A percentile compares a stretch with the other conserved stretches of the same genome.
Conservation (phyloP, 92 coral and sea anemone genomes). For the Hydrozoanthus gracilis region DNA sequence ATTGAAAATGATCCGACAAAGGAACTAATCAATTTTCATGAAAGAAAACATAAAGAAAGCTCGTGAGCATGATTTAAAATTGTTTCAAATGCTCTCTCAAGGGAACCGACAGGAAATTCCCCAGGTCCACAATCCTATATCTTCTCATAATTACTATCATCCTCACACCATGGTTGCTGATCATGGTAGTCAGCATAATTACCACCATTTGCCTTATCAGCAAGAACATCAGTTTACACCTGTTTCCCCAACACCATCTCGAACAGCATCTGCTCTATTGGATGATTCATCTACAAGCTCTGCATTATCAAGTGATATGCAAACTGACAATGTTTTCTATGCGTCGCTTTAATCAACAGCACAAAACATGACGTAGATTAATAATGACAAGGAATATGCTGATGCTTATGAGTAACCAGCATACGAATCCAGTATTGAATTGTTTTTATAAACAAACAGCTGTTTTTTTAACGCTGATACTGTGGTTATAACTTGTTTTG, state of each 20-base stretch:
- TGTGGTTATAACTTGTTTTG: background rate
- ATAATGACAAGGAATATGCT: background rate
- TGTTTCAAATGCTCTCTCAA: slow-evolving; percentile 28
- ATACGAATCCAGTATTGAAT: no score
- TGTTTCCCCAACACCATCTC: slow-evolving; percentile 5
- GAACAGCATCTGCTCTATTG: background rate
- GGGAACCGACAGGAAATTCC: slow-evolving; percentile 42
- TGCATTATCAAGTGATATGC: background rate
- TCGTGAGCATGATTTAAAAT: slow-evolving; percentile 21
- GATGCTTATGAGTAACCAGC: background rate
- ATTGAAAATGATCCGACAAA: slow-evolving; percentile 40
- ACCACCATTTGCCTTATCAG: slow-evolving; percentile 15
- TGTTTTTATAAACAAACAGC: background rate
- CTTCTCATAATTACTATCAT: slow-evolving; percentile 34
- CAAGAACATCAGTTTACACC: slow-evolving; percentile 38
- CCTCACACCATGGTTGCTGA: background rate
- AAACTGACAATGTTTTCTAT: background rate
- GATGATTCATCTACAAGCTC: slow-evolving; percentile 1
- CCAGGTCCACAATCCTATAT: slow-evolving; percentile 48
- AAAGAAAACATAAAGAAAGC: slow-evolving; percentile 38
- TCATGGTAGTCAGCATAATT: slow-evolving; percentile 29
- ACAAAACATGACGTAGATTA: background rate
- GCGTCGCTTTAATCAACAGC: background rate
- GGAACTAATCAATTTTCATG: slow-evolving; percentile 27
- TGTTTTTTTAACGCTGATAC: background rate